Base-by-base conservation (phyloP, 2,797 vertebrate species). In the Oreonectes daqikongensis region DNA sequence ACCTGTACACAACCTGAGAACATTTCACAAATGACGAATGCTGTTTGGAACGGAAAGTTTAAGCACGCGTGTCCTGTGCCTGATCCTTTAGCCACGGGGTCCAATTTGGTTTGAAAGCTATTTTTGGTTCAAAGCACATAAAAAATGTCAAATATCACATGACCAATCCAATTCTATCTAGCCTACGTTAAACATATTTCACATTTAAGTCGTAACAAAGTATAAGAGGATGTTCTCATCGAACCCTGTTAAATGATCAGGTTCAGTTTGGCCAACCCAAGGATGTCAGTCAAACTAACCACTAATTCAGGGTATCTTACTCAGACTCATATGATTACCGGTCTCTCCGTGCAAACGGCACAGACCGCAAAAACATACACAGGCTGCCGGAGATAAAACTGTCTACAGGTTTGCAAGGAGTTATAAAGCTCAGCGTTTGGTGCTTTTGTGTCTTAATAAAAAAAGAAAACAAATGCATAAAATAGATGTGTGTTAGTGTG, bases 121-220 rank as follows among this genome's bases (percentile, higher is more conserved):
- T 40, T 35, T 30, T 32, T 32, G 10, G 2, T 18, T 67, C 5
- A 12, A 66, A 59, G n/a, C n/a, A n/a, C n/a, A n/a, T n/a, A n/a
- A 42, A 22, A 15, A 40, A 28, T 8, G 26, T 26, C 10, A 28
- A 61, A 60, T 32, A 32, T 46, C 2, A 46, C 38, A 57, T 67
- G 17, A 32, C 40, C 52, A 68, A 60, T 68, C 35, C 69, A 69
- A 76, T 48, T 59, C 42, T 76, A 69, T 48, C 74, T 75, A 66
- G 26, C 26, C 40, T 69, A 60, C 1, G 32, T 60, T 59, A 68
- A 28, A 60, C 64, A 75, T 59, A 44, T 50, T 61, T 76, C 42
- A 68, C 64, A 75, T 60, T 35, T 72, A 72, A 35, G 14, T 20
- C 20, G 11, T 50, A 12, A 61, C 11, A 20, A 24, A 59, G 24